These are phyloP conservation scores for Drosophila sordidula DNA, from an alignment of 2,888 invertebrate genomes.

Conservation along the genomic window DNA sequence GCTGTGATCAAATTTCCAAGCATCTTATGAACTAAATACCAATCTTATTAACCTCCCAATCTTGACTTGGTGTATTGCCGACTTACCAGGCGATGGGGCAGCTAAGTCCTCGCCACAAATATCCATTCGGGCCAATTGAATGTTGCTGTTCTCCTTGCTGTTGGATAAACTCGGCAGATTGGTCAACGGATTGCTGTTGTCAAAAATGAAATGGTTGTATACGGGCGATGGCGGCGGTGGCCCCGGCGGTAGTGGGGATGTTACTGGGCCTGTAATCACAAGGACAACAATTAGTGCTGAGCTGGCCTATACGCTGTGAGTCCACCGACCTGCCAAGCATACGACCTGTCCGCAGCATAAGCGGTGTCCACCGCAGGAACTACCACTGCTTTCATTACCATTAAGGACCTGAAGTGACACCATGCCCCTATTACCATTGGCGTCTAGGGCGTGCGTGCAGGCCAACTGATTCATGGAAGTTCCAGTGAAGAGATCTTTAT, in stretches of 20 bases:
- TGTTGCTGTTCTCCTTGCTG: neutral
- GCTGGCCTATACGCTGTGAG: neutral
- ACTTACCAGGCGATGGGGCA: neutral
- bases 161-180: neutral
- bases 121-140: neutral
- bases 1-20: no score
- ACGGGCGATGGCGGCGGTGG: neutral
- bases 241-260: neutral
- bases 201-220: neutral
- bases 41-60: no score
- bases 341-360: neutral
- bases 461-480: neutral
- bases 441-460: neutral
- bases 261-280: no score
- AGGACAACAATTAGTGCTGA: no score
- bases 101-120: neutral
- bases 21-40: no score
- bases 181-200: neutral
- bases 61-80: neutral
- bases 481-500: neutral
- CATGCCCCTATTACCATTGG: neutral
- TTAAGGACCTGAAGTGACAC: neutral
- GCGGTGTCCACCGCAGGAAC: neutral
- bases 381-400: neutral
- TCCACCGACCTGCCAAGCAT: neutral